These are phyloP conservation scores for Cheumatopsyche charites DNA, from an alignment of 1,140 invertebrate species.

Conservation along the genomic window DNA sequence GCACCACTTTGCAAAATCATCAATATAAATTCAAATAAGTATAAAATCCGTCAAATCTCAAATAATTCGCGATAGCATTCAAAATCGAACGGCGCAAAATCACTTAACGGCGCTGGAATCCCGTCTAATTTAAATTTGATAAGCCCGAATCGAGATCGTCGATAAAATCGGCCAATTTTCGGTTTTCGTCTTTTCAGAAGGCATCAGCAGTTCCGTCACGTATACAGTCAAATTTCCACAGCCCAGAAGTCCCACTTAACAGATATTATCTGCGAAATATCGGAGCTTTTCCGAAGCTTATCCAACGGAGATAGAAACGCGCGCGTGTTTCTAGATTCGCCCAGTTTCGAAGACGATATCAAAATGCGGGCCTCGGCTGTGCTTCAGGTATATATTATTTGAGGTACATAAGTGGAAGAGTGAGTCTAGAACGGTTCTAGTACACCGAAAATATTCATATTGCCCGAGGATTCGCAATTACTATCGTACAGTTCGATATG, in stretches of 20 bases:
- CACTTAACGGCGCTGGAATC: too few relatives aligned
- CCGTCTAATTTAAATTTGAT: neutral
- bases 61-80: too few relatives aligned
- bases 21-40: too few relatives aligned
- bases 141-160: neutral
- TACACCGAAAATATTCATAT: slow-evolving; percentile 24
- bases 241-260: neutral
- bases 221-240: neutral
- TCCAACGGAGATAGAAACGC: neutral
- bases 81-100: too few relatives aligned
- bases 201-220: slow-evolving; percentile 11
- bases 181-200: slow-evolving; percentile 1
- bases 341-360: slow-evolving; percentile 4
- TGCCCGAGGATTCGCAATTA: slow-evolving; percentile 18
- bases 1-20: too few relatives aligned
- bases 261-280: slow-evolving; percentile 20
- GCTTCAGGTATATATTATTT: too few relatives aligned
- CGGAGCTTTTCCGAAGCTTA: slow-evolving; percentile 14
- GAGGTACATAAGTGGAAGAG: neutral
- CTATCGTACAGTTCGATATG: slow-evolving; percentile 1
- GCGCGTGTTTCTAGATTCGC: neutral
- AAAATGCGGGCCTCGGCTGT: too few relatives aligned
- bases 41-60: too few relatives aligned
- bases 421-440: neutral
- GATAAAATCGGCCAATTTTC: slow-evolving; percentile 16